These are phyloP conservation scores for Asarcornis scutulata DNA, from an alignment of 2,113 vertebrate species.

Conservation along the genomic window DNA sequence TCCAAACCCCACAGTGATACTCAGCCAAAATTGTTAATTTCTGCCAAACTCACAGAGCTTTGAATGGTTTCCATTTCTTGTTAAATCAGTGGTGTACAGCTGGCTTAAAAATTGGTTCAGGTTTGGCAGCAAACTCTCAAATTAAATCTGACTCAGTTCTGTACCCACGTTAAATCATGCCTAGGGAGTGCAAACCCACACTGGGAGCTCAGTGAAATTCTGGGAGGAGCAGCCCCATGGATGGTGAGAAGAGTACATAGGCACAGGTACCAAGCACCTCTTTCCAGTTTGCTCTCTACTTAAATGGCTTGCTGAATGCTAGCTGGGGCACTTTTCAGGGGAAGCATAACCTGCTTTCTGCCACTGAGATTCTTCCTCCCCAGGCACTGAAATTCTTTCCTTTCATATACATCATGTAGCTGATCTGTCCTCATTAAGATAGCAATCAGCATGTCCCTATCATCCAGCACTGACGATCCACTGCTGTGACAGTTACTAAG, in stretches of 20 bases:
- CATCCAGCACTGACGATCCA: neutral
- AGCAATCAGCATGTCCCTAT: neutral
- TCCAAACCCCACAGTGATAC: neutral
- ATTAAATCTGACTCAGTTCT: slow-evolving; percentile 45
- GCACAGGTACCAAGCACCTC: rapidly evolving
- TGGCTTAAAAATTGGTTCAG: slow-evolving; percentile 45
- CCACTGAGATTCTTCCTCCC: slow-evolving; percentile 14
- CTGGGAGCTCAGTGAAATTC: rapidly evolving
- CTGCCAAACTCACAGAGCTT: slow-evolving; percentile 50
- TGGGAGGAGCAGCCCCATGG: neutral
- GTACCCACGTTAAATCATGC: neutral
- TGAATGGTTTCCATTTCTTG: slow-evolving; percentile 63
- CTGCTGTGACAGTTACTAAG: neutral
- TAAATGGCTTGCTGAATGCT: neutral
- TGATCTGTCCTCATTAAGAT: neutral
- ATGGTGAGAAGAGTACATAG: rapidly evolving
- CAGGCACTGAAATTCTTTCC: neutral
- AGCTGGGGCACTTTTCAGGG: neutral
- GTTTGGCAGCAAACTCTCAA: slow-evolving; percentile 7
- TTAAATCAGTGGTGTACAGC: slow-evolving; percentile 46
- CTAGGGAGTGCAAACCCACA: neutral
- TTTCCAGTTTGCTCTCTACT: neutral
- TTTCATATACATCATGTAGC: neutral
- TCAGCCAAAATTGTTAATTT: slow-evolving; percentile 52
- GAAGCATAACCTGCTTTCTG: slow-evolving; percentile 23